Evolutionary conservation across 2,888 invertebrate species (phyloP), one percentile per base, ranked within the genome.

Genomic region (Cabera pusaria): DNA sequence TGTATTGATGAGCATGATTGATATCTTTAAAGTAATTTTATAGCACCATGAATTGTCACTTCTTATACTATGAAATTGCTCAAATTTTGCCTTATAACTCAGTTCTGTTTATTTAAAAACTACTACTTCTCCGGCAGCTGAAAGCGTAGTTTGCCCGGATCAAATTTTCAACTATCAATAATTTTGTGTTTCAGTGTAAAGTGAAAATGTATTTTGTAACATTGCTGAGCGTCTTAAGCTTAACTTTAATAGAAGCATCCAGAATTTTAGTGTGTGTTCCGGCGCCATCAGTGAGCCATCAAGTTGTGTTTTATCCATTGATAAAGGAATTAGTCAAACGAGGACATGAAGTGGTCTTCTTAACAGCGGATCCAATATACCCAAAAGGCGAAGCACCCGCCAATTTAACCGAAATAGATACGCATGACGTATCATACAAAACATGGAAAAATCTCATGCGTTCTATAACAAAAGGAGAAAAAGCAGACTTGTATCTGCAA

Each of bases 271-370:
- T 40, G 1, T 9, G 10, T 17, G 40, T 40, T 1, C 40, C 40
- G 4, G 17, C 28, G 5, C 40, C 40, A 1, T 28, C 28, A 1
- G 4, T 33, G 3, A 39, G 39, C 6, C 39, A 39, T n/a, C 33
- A 26, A 56, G 17, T 26, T 1, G 25, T 26, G 5, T 17, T 26
- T 26, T 8, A 17, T 8, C 16, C 7, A 1, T 8, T 26, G 5
- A 16, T 17, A 2, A 7, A 16, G 5, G 25, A 26, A 8, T 8
- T 22, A 10, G 1, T 22, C 6, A 22, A 22, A 2, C 20, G 20
- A 1, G 86, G 85, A 1, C 84, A 88, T 32, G 64, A 85, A 23
- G 40, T 88, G 0, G 61, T 69, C 0, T 54, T 81, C 0, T 42
- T 80, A 1, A 79, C 84, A 0, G 28, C 85, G 6, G 45, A 80